Percentiles rank a stretch among this genome's conserved stretches.
These are phyloP conservation scores for Echinops telfairi DNA, from an alignment of 2,113 vertebrate species.

Conservation along the genomic window DNA sequence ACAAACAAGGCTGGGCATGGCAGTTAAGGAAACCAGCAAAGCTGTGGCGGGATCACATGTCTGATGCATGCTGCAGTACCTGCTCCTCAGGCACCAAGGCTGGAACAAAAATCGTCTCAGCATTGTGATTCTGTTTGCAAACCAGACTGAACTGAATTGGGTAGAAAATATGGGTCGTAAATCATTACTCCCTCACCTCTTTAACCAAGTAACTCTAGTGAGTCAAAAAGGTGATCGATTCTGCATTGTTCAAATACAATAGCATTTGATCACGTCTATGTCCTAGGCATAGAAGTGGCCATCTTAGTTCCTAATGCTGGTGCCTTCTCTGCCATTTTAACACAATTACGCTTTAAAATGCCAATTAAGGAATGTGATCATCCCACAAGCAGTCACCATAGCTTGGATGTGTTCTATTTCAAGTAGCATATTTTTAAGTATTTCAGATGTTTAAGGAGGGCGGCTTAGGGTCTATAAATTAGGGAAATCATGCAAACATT, in stretches of 20 bases:
- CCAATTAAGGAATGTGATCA: background rate
- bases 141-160: conserved; percentile 6
- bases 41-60: background rate
- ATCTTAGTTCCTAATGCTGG: background rate
- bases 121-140: background rate
- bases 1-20: background rate
- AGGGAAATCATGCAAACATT: conserved; percentile 73
- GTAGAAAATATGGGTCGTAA: conserved; percentile 5
- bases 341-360: conserved; percentile 47
- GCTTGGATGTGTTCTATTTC: conserved; percentile 21
- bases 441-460: background rate
- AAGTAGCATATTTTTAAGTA: conserved; percentile 26
- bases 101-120: background rate
- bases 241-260: background rate
- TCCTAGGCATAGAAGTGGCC: background rate
- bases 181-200: background rate
- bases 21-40: background rate
- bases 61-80: background rate
- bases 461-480: conserved; percentile 60
- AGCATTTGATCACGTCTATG: background rate
- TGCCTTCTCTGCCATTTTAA: conserved; percentile 38
- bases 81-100: background rate
- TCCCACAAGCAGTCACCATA: background rate
- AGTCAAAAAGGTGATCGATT: background rate
- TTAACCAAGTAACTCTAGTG: background rate